Conservation (phyloP, 1,140 invertebrate genomes). For the Panulirus ornatus region DNA sequence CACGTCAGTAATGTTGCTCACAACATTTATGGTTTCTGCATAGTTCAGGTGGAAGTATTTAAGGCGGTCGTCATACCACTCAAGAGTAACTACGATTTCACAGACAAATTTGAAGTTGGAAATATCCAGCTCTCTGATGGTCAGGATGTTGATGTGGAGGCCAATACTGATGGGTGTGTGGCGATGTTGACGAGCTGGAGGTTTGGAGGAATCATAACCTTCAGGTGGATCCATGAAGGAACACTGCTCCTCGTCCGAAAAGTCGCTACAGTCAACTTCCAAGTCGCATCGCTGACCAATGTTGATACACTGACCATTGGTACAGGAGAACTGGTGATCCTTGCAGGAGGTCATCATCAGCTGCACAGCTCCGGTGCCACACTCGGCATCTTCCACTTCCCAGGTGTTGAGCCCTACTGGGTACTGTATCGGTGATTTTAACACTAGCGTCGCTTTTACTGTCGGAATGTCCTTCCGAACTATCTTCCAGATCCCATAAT, state of each 20-base stretch:
- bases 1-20: too few species aligned
- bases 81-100: slow-evolving; percentile 47
- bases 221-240: slow-evolving; percentile 28
- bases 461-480: slow-evolving; percentile 22
- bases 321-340: slow-evolving; percentile 82
- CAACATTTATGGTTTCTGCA: too few species aligned
- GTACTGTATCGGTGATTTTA: slow-evolving; percentile 54
- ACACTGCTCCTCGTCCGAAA: slow-evolving; percentile 81
- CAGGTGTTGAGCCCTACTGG: slow-evolving; percentile 53
- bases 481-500: slow-evolving; percentile 57
- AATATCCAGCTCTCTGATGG: slow-evolving; percentile 51
- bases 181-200: slow-evolving; percentile 30
- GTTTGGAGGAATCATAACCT: slow-evolving; percentile 42
- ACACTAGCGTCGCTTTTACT: slow-evolving; percentile 36
- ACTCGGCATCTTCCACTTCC: slow-evolving; percentile 42
- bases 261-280: slow-evolving; percentile 84
- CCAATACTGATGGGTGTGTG: slow-evolving; percentile 44
- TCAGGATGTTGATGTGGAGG: slow-evolving; percentile 42
- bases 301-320: slow-evolving; percentile 85
- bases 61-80: slow-evolving; percentile 47
- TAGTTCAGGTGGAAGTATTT: slow-evolving; percentile 50
- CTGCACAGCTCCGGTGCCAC: not conserved
- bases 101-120: slow-evolving; percentile 59
- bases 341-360: slow-evolving; percentile 59
- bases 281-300: slow-evolving; percentile 84